These are phyloP conservation scores for Urocolius indicus DNA, from an alignment of 2,113 vertebrate genomes.

Conservation along the genomic window DNA sequence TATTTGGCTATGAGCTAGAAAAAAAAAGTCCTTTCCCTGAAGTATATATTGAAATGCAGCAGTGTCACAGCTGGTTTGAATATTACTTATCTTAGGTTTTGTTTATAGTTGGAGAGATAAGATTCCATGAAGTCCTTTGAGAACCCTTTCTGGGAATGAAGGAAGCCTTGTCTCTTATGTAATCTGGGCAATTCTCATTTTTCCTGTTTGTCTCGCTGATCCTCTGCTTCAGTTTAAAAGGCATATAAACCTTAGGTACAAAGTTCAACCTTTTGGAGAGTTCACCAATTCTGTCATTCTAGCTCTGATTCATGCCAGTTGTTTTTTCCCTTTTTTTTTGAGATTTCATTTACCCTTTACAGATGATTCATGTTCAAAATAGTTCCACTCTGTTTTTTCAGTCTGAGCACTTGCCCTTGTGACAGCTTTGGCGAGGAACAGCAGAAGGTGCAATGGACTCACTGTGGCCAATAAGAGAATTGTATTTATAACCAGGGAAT, in stretches of 20 bases:
- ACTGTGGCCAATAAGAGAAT: neutral
- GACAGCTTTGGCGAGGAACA: neutral
- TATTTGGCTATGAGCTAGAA: neutral
- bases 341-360: neutral
- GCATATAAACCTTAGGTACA: neutral
- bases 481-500: neutral
- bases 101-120: neutral
- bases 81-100: neutral
- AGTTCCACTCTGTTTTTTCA: neutral
- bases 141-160: conserved; percentile 8
- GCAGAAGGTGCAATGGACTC: neutral
- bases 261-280: neutral
- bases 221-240: neutral
- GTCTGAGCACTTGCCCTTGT: neutral
- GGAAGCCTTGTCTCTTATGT: neutral
- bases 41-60: neutral
- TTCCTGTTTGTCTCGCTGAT: conserved; percentile 4
- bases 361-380: neutral
- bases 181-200: neutral
- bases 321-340: neutral
- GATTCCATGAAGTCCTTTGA: neutral
- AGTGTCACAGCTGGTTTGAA: conserved; percentile 3
- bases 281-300: neutral
- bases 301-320: neutral
- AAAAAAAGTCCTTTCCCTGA: neutral